These are phyloP conservation scores for Drosophila hydei DNA, from an alignment of 1,140 invertebrate genomes.

Conservation along the genomic window DNA sequence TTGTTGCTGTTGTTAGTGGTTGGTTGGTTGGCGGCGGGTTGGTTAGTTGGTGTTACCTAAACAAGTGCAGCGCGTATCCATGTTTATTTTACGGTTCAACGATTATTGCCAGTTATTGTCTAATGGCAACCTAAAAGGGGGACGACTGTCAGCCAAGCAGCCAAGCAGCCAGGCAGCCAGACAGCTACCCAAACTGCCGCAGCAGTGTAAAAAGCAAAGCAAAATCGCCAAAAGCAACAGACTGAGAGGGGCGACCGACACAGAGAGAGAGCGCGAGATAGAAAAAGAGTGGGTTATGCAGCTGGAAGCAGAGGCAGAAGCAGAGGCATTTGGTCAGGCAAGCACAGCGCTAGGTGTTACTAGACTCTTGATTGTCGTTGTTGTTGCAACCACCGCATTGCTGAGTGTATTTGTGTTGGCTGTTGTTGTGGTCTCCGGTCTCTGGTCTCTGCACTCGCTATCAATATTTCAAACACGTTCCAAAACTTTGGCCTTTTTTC, in stretches of 20 bases:
- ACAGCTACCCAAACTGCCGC: conserved; percentile 8
- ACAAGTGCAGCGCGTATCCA: conserved; percentile 79
- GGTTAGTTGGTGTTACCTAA: conserved; percentile 66
- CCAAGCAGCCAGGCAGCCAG: conserved; percentile 27
- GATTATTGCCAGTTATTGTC: conserved; percentile 83
- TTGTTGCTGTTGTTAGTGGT: conserved; percentile 25
- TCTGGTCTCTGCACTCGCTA: conserved; percentile 67
- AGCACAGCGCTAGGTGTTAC: conserved; percentile 54
- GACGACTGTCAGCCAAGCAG: conserved; percentile 18
- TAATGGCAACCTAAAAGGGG: conserved; percentile 72
- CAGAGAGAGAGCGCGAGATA: neutral
- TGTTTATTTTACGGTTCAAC: conserved; percentile 83
- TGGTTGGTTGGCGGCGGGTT: conserved; percentile 31
- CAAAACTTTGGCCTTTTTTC: conserved; percentile 74
- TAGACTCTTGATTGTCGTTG: conserved; percentile 36
- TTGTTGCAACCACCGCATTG: conserved; percentile 61
- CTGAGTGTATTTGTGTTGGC: conserved; percentile 39
- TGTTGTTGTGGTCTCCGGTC: conserved; percentile 36
- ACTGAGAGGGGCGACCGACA: conserved; percentile 1
- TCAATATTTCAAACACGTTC: conserved; percentile 80
- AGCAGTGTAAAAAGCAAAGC: conserved; percentile 56
- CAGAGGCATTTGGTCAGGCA: conserved; percentile 16
- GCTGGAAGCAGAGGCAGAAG: conserved; percentile 9
- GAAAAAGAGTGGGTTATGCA: conserved; percentile 8
- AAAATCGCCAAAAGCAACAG: conserved; percentile 47